Conservation (phyloP, 2,797 vertebrate genomes). For the Mycteria americana region DNA sequence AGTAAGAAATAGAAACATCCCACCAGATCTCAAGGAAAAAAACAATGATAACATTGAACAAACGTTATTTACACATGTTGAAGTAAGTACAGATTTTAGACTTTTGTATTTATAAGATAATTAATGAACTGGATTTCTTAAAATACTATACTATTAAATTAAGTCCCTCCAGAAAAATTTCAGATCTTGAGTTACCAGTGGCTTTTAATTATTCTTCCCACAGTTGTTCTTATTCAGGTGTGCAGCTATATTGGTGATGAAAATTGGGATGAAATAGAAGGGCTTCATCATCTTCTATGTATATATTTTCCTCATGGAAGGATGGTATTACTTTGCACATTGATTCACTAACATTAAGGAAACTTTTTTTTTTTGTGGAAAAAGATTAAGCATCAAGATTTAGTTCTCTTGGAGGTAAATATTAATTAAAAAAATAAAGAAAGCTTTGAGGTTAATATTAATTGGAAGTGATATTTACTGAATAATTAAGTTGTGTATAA, state of each 20-base stretch:
- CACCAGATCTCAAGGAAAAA: slow-evolving; percentile 49
- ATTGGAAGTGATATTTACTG: not conserved
- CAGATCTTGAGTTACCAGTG: not conserved
- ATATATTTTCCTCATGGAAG: not conserved
- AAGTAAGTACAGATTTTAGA: slow-evolving; percentile 68
- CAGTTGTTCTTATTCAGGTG: not conserved
- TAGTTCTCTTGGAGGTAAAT: not conserved
- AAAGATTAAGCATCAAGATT: not conserved
- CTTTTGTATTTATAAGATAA: not conserved
- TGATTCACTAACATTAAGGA: not conserved
- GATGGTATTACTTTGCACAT: not conserved
- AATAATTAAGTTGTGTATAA: not conserved
- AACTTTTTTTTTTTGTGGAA: not conserved
- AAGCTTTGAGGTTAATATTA: not conserved
- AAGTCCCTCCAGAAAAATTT: not conserved
- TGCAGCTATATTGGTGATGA: not conserved
- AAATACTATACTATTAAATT: not conserved
- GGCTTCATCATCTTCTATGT: not conserved
- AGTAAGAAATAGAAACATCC: slow-evolving; percentile 49
- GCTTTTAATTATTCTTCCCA: not conserved
- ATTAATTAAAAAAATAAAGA: not conserved
- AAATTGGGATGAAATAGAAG: not conserved
- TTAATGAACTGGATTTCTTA: not conserved
- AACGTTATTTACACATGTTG: not conserved
- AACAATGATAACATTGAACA: not conserved